Evolutionary conservation across 2,113 vertebrate genomes (phyloP).

Genomic region (Thymallus thymallus): DNA sequence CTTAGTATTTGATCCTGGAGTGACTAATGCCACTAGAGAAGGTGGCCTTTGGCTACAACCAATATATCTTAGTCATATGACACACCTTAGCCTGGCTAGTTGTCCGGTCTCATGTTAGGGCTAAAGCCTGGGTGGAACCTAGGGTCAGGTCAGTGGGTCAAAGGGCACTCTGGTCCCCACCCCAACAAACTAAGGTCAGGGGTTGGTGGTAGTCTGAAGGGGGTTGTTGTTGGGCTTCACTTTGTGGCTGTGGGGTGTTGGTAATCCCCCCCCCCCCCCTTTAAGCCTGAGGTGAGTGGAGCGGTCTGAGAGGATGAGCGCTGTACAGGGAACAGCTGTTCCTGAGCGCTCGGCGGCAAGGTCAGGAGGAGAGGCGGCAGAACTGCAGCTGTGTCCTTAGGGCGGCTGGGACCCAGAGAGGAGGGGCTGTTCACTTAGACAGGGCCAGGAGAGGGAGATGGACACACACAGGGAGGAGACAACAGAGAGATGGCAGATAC

Average conservation of each 20-base stretch:
- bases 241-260: slow-evolving; percentile 14
- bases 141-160: slow-evolving; percentile 11
- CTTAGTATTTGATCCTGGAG: not conserved
- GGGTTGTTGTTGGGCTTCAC: slow-evolving; percentile 8
- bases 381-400: slow-evolving; percentile 66
- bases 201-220: slow-evolving; percentile 31
- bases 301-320: slow-evolving; percentile 1
- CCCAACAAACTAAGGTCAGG: slow-evolving; percentile 55
- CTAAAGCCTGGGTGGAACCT: slow-evolving; percentile 28
- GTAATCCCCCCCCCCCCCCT: not conserved
- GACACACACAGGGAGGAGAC: not conserved
- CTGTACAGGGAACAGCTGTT: slow-evolving; percentile 64
- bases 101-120: slow-evolving; percentile 33
- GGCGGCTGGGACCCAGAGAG: slow-evolving; percentile 60
- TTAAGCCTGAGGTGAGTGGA: slow-evolving; percentile 34
- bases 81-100: slow-evolving; percentile 9
- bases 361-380: slow-evolving; percentile 52
- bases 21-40: not conserved
- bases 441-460: not conserved
- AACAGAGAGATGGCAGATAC: not conserved
- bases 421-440: slow-evolving; percentile 3
- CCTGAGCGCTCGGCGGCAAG: slow-evolving; percentile 49
- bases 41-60: slow-evolving; percentile 9
- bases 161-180: slow-evolving; percentile 49
- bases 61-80: slow-evolving; percentile 31